Evolutionary conservation across 2,888 invertebrate species (phyloP), one percentile per base, ranked within the genome.

Genomic region (Cecidostiba fungosa): DNA sequence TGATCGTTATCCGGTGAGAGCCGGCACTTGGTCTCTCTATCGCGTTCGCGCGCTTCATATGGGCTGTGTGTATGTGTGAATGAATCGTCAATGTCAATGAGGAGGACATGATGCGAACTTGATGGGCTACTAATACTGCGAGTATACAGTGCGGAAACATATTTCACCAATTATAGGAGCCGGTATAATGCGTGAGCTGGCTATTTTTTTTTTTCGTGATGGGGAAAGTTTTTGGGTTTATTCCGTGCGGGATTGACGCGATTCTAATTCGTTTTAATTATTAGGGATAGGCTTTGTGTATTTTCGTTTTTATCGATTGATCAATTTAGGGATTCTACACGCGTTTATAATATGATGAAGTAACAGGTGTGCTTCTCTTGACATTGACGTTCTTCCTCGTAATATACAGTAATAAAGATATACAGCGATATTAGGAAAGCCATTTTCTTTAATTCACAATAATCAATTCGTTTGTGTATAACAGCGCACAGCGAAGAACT

Each of bases 11-110:
- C 81, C 43, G 54, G n/a, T 66, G 66, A 29, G 66, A 66, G 66
- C 23, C 4, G 29, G 16, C 16, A 59, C 54, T 59, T n/a, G 54
- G n/a, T 59, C 54, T 59, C 54, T 59, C n/a, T 59, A n/a, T 59
- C n/a, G n/a, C 2, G 2, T 3, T 19, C 23, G 54, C n/a, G 8
- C 26, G 50, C 29, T n/a, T 16, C n/a, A n/a, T n/a, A n/a, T n/a
- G 19, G n/a, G n/a, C 78, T 50, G 16, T 23, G 23, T 77, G 32
- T 47, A 39, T 29, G 23, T 73, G 26, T 26, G 81, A 74, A 82
- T 82, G 74, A 82, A 82, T 74, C 74, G 81, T 82, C 81, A 66
- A 66, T 66, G 74, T 74, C 32, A 50, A 59, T 59, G 66, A 72
- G n/a, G 47, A 47, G 74, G 43, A 74, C n/a, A 59, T n/a, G 54